Base-by-base conservation (phyloP, 64 coral and sea anemone species). In the Exaiptasia diaphana region DNA sequence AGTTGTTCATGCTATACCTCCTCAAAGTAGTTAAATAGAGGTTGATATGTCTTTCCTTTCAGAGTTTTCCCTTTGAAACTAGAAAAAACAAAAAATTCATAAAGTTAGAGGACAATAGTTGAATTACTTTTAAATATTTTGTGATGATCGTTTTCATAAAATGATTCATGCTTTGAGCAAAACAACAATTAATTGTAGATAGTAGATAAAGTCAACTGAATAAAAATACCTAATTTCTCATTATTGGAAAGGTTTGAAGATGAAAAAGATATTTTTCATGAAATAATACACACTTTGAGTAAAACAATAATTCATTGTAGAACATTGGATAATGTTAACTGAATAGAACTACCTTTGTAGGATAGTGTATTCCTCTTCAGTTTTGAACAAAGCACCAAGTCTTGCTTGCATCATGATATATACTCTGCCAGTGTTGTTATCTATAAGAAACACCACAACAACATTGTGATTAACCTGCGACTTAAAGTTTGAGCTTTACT, bases 351-450 rank as follows among this genome's bases (percentile, higher is more conserved):
- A 99, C 95, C 90, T 99, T 92, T 99, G 89, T 12, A 99, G 49
- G 11, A 99, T 46, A n/a, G 85, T 89, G 46, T 89, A 99, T 56
- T 99, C 95, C 4, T 99, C 95, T 36, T 85, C 74, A 25, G 80
- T 85, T 67, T 93, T 99, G 50, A 99, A 99, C 30, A 99, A 67
- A 50, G 95, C 90, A 44, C 55, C 81, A 2, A 99, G 67, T 25
- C 95, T 77, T 18, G 85, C 95, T 45, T 62, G 85, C 95, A 99
- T 99, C 85, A 99, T 80, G 12, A 99, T 99, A 53, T 97, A 97
- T 34, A 83, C 81, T 79, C 40, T 91, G 25, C 78, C 61, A 14
- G 95, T 93, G 39, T 48, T 60, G 36, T 92, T 93, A 65, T 99
- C 95, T 99, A 71, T 4, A n/a, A 71, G 27, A 39, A 64, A 44